These are phyloP conservation scores for Gasterosteus nipponicus DNA, from an alignment of 2,113 vertebrate species.

Conservation along the genomic window DNA sequence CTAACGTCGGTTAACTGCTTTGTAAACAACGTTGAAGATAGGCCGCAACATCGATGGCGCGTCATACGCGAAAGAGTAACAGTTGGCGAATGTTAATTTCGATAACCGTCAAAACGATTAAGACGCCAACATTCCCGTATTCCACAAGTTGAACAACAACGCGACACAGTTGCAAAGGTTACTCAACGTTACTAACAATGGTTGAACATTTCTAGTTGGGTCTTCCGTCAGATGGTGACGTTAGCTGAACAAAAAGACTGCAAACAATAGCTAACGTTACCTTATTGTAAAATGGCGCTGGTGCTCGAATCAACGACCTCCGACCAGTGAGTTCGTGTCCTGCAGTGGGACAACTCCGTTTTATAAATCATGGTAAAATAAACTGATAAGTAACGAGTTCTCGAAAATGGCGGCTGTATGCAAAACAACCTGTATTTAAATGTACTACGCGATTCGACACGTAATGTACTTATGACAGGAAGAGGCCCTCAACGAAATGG, in stretches of 20 bases:
- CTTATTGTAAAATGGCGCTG: constrained; percentile 63
- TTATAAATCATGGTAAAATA: not conserved
- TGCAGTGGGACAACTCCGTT: not conserved
- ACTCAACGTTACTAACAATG: not conserved
- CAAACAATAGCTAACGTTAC: constrained; percentile 47
- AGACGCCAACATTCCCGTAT: not conserved
- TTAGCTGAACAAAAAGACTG: constrained; percentile 31
- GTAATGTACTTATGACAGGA: not conserved
- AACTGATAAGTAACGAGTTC: not conserved
- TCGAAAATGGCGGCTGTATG: not conserved
- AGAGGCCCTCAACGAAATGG: not conserved
- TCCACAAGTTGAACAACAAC: not conserved
- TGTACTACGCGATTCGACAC: not conserved
- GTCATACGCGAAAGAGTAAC: not conserved
- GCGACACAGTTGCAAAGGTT: not conserved
- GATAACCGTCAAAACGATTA: not conserved
- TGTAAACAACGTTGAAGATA: constrained; percentile 4
- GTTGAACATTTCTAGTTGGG: not conserved
- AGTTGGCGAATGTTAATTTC: not conserved
- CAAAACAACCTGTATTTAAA: no score
- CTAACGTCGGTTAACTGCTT: not conserved
- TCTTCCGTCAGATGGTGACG: constrained; percentile 25
- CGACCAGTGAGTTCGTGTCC: constrained; percentile 17
- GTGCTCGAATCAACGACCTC: constrained; percentile 35
- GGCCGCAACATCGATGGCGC: not conserved